A percentile compares a stretch with the other conserved stretches of the same genome.
phyloP scores from a whole-genome alignment of 2,113 vertebrate species.

The Neoarius graeffei region DNA sequence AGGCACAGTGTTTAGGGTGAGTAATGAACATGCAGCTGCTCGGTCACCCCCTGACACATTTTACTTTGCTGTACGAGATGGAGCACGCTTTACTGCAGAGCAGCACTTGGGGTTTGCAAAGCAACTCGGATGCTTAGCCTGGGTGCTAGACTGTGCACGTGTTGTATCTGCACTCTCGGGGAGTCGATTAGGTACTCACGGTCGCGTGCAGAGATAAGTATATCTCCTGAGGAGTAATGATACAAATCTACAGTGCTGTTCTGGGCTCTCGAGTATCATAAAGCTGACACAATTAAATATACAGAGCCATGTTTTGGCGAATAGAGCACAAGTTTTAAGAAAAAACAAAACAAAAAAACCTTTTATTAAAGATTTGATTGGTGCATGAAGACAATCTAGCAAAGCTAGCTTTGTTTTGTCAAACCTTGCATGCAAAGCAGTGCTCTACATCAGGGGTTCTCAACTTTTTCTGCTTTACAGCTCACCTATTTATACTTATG shows the following conservation, averaged over 20 bases:
- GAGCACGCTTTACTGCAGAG: neutral
- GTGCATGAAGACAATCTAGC: neutral
- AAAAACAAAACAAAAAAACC: neutral
- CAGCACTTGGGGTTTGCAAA: neutral
- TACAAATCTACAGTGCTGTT: neutral
- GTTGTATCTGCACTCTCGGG: constrained; percentile 5
- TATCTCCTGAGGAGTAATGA: constrained; percentile 16
- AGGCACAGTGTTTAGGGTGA: neutral
- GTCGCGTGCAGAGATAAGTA: constrained; percentile 29
- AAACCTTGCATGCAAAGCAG: neutral
- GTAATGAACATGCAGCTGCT: constrained; percentile 31
- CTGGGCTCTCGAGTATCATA: neutral
- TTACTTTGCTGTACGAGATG: constrained; percentile 1
- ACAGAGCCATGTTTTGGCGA: neutral
- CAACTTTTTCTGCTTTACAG: too few relatives aligned
- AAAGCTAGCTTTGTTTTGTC: neutral
- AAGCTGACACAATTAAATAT: constrained; percentile 16
- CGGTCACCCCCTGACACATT: constrained; percentile 36
- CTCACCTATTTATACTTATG: too few relatives aligned
- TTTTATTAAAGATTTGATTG: constrained; percentile 6
- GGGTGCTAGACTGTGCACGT: neutral
- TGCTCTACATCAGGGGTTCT: neutral
- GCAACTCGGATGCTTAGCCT: neutral
- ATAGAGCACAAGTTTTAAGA: neutral
- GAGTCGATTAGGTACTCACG: constrained; percentile 23